A percentile compares a stretch with the other conserved stretches of the same genome.
Conservation (phyloP, 2,113 vertebrate genomes). For the Acrocephalus kingi region DNA sequence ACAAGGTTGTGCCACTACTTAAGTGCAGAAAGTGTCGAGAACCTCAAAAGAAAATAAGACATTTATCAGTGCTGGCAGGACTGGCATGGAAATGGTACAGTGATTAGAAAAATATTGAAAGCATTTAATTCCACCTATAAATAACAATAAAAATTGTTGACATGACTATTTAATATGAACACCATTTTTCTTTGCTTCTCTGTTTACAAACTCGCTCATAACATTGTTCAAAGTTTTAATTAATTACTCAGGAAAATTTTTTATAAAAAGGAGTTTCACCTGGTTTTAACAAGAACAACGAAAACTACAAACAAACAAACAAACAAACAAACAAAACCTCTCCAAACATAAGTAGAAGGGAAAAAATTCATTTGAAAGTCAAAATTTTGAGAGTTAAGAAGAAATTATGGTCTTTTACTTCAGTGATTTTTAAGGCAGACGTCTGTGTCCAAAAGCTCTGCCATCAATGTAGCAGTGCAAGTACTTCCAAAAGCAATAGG, state of each 20-base stretch:
- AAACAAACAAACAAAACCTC: background rate
- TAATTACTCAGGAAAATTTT: background rate
- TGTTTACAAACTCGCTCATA: background rate
- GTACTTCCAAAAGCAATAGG: background rate
- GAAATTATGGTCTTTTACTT: background rate
- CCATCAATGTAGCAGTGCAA: background rate
- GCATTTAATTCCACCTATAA: background rate
- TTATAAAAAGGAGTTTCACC: background rate
- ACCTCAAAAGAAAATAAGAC: background rate
- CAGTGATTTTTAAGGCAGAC: background rate
- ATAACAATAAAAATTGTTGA: background rate
- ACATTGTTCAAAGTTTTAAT: background rate
- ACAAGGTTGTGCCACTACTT: background rate
- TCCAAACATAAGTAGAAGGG: background rate
- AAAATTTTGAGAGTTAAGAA: background rate
- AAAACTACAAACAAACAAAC: background rate
- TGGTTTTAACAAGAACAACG: background rate
- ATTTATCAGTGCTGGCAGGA: background rate
- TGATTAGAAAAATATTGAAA: background rate
- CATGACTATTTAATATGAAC: background rate
- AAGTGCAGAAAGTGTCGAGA: background rate
- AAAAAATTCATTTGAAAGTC: background rate
- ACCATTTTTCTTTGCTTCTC: background rate
- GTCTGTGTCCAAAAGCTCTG: background rate
- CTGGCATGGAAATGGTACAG: background rate